Evolutionary conservation across 2,797 vertebrate species (phyloP).

Genomic region (Mormyrops boulengeri): DNA sequence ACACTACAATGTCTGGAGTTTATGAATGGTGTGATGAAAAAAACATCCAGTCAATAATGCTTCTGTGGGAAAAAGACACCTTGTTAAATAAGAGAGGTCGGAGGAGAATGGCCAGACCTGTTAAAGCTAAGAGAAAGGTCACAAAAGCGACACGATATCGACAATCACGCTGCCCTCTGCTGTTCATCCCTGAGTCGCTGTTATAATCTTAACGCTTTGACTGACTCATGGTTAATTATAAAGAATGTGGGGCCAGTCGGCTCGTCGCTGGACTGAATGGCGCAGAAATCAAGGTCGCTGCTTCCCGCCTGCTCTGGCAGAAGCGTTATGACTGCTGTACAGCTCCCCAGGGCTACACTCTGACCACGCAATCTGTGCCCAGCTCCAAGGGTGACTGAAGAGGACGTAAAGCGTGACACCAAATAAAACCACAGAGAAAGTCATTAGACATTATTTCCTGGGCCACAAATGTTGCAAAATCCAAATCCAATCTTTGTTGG

Average conservation of each 20-base stretch:
- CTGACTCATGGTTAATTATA: not conserved
- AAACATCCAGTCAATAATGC: not conserved
- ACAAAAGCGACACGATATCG: not conserved
- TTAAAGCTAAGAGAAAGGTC: not conserved
- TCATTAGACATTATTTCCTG: constrained; percentile 19
- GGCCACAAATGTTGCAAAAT: not conserved
- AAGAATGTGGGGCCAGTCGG: not conserved
- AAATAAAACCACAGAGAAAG: constrained; percentile 29
- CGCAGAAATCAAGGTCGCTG: not conserved
- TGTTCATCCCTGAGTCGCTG: not conserved
- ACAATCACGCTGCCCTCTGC: not conserved
- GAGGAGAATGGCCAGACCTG: not conserved
- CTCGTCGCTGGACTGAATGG: not conserved
- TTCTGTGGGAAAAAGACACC: not conserved
- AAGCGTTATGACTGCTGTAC: not conserved
- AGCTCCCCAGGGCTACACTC: not conserved
- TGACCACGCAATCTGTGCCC: constrained; percentile 21
- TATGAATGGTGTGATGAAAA: not conserved
- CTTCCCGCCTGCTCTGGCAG: not conserved
- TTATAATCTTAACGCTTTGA: not conserved
- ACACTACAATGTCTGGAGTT: not conserved
- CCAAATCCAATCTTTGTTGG: not conserved
- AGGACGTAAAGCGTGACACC: constrained; percentile 17
- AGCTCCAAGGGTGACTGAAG: constrained; percentile 13
- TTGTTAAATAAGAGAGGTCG: not conserved